Conservation (phyloP, 2,113 vertebrate genomes). For the Xenotilapia caudafasciata region DNA sequence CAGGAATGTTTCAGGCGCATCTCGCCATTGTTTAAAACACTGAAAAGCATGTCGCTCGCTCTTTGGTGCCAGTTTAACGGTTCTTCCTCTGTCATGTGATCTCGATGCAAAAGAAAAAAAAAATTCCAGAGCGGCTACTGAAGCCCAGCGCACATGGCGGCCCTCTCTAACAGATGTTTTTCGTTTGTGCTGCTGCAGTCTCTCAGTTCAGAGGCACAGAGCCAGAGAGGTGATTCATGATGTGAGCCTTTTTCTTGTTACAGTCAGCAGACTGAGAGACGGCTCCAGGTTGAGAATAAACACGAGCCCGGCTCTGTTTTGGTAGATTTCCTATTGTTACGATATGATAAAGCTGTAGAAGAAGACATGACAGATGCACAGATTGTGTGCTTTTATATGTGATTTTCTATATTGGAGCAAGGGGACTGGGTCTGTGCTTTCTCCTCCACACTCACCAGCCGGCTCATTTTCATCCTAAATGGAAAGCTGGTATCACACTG, state of each 20-base stretch:
- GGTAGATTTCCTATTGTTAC: neutral
- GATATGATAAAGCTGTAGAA: neutral
- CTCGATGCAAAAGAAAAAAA: conserved; percentile 21
- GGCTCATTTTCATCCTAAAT: neutral
- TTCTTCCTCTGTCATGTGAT: conserved; percentile 64
- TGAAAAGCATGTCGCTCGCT: neutral
- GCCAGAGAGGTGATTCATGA: conserved; percentile 71
- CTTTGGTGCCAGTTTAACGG: conserved; percentile 26
- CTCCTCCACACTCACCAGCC: neutral
- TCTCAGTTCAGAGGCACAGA: conserved; percentile 44
- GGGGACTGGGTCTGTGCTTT: neutral
- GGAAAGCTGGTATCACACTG: neutral
- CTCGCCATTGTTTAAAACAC: conserved; percentile 19
- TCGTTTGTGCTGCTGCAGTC: conserved; percentile 65
- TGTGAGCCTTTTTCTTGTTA: conserved; percentile 55
- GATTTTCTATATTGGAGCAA: neutral
- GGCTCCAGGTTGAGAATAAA: conserved; percentile 39
- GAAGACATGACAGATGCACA: conserved; percentile 1
- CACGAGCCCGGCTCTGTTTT: conserved; percentile 19
- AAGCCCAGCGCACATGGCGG: conserved; percentile 61
- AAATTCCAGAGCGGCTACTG: conserved; percentile 62
- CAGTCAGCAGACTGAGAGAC: conserved; percentile 38
- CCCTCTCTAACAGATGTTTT: conserved; percentile 72
- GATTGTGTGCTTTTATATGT: neutral
- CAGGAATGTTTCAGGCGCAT: neutral